phyloP scores from a whole-genome alignment of 1,140 invertebrate species.

The Megathymus violae region DNA sequence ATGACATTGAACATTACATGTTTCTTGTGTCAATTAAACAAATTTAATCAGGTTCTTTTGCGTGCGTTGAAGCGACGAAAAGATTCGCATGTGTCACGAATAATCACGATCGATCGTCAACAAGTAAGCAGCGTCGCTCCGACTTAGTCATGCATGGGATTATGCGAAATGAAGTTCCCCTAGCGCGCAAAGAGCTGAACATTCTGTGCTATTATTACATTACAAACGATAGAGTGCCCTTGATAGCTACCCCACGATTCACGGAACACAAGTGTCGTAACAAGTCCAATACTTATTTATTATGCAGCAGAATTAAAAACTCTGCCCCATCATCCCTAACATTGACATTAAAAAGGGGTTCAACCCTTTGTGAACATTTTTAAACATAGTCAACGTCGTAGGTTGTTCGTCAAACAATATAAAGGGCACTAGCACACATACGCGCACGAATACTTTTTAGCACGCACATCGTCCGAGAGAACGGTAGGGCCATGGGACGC shows the following conservation, averaged over 20 bases:
- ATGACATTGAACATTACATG: constrained; percentile 31
- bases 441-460: constrained; percentile 41
- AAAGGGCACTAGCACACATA: constrained; percentile 56
- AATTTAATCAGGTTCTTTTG: constrained; percentile 22
- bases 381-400: constrained; percentile 63
- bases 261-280: constrained; percentile 77
- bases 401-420: constrained; percentile 63
- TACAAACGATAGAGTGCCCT: constrained; percentile 75
- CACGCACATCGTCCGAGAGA: constrained; percentile 44
- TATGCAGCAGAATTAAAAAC: constrained; percentile 80
- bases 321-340: constrained; percentile 77
- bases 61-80: background rate
- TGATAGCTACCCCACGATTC: constrained; percentile 77
- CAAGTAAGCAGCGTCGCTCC: constrained; percentile 10
- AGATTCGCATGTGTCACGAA: background rate
- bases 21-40: constrained; percentile 29
- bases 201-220: constrained; percentile 79
- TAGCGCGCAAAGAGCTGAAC: constrained; percentile 58
- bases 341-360: constrained; percentile 73
- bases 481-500: constrained; percentile 48
- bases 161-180: constrained; percentile 53
- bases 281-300: constrained; percentile 82
- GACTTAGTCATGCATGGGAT: constrained; percentile 39
- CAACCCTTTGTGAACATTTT: constrained; percentile 78
- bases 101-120: constrained; percentile 1